These are phyloP conservation scores for Amblyjoppa fuscipennis DNA, from an alignment of 2,888 invertebrate genomes.

Conservation along the genomic window DNA sequence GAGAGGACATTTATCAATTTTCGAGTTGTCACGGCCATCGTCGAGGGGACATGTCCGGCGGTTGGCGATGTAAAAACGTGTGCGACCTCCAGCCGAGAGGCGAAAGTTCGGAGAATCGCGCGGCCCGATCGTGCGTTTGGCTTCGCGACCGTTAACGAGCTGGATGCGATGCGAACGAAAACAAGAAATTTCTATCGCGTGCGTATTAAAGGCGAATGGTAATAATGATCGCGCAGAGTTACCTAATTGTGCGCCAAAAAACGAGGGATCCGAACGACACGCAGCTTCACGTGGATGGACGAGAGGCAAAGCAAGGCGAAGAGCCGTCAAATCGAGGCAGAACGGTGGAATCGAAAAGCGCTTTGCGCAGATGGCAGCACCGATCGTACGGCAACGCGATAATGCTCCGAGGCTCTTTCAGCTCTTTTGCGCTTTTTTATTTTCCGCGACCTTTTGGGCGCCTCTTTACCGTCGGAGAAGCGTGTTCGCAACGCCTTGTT, in stretches of 20 bases:
- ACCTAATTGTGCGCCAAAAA: conserved; percentile 81
- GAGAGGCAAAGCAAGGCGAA: conserved; percentile 63
- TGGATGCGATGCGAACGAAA: background rate
- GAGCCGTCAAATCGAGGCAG: conserved; percentile 64
- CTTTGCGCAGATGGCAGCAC: conserved; percentile 63
- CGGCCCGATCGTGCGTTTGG: background rate
- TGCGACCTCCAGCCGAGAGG: conserved; percentile 68
- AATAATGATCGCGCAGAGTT: conserved; percentile 67
- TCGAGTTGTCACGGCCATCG: conserved; percentile 51
- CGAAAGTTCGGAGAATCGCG: conserved; percentile 59
- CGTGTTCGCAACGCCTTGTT: background rate
- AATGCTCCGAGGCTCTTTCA: background rate
- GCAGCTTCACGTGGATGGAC: conserved; percentile 77
- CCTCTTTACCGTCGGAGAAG: background rate
- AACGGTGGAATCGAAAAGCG: conserved; percentile 3
- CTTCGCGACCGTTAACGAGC: background rate
- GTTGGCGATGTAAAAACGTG: conserved; percentile 67
- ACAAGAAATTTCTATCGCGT: background rate
- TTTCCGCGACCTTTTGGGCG: background rate
- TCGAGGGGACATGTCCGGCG: conserved; percentile 4
- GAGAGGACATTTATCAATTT: conserved; percentile 8
- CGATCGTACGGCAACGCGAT: background rate
- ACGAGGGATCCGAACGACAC: conserved; percentile 74
- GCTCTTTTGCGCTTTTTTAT: background rate
- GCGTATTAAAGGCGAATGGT: background rate